Evolutionary conservation across 1,140 invertebrate species (phyloP).

Genomic region (Meloidogyne exigua): DNA sequence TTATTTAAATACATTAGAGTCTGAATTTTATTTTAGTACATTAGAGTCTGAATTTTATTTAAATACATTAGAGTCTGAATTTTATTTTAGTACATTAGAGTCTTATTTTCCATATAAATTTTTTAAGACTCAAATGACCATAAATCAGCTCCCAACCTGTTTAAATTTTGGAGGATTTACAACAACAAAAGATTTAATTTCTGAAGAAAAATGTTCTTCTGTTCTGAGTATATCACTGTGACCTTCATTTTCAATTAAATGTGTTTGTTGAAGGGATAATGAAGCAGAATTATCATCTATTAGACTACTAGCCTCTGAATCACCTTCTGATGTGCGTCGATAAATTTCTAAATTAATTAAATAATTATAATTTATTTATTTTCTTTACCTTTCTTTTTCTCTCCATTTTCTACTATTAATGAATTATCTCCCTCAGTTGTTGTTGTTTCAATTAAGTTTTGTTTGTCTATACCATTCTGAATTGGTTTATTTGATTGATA

Average conservation of each 20-base stretch:
- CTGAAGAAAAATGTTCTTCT: constrained; percentile 60
- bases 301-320: background rate
- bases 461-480: background rate
- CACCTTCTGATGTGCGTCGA: background rate
- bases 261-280: constrained; percentile 51
- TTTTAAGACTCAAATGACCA: too few species aligned
- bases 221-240: constrained; percentile 48
- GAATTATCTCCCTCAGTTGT: too few species aligned
- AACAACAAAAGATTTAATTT: constrained; percentile 56
- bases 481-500: too few species aligned
- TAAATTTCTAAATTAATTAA: background rate
- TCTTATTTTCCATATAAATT: constrained; percentile 18
- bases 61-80: background rate
- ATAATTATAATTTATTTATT: too few species aligned
- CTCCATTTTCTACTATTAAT: too few species aligned
- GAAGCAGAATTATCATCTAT: constrained; percentile 19
- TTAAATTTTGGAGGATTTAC: constrained; percentile 55
- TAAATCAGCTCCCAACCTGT: background rate
- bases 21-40: background rate
- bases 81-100: background rate
- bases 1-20: background rate
- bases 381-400: too few species aligned
- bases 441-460: background rate
- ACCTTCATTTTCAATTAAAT: constrained; percentile 51
- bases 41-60: background rate